These are phyloP conservation scores for Chloroceryle inda DNA, from an alignment of 2,797 vertebrate genomes.

Conservation along the genomic window DNA sequence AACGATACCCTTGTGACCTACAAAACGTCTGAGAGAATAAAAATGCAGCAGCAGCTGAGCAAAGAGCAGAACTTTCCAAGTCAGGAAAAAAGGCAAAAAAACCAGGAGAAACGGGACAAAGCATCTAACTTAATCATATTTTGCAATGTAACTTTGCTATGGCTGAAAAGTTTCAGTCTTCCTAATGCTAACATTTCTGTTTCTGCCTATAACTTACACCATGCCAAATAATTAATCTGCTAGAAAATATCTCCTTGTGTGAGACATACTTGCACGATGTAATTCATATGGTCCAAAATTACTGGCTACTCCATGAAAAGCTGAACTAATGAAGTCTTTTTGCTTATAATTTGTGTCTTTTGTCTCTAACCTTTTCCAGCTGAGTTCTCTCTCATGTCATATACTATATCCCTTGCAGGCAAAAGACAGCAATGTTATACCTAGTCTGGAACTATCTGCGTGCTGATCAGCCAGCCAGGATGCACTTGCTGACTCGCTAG, in stretches of 20 bases:
- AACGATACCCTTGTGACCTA: conserved; percentile 55
- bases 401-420: conserved; percentile 14
- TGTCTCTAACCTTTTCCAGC: conserved; percentile 42
- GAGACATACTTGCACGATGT: not conserved
- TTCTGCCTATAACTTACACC: not conserved
- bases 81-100: conserved; percentile 28
- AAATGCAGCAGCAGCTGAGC: conserved; percentile 60
- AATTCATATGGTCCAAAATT: not conserved
- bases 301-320: not conserved
- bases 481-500: conserved; percentile 53
- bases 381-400: conserved; percentile 39
- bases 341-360: conserved; percentile 12
- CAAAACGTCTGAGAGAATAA: conserved; percentile 64
- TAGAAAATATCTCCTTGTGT: conserved; percentile 4
- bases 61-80: conserved; percentile 62
- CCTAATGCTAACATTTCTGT: conserved; percentile 4
- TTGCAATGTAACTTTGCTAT: conserved; percentile 47
- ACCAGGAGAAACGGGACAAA: conserved; percentile 56
- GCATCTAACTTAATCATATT: conserved; percentile 37
- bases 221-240: conserved; percentile 28
- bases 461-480: conserved; percentile 34
- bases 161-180: conserved; percentile 56
- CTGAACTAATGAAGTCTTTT: conserved; percentile 3
- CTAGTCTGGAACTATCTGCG: not conserved
- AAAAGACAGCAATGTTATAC: not conserved